These are phyloP conservation scores for Sarcoramphus papa DNA, from an alignment of 2,797 vertebrate genomes.

Conservation along the genomic window DNA sequence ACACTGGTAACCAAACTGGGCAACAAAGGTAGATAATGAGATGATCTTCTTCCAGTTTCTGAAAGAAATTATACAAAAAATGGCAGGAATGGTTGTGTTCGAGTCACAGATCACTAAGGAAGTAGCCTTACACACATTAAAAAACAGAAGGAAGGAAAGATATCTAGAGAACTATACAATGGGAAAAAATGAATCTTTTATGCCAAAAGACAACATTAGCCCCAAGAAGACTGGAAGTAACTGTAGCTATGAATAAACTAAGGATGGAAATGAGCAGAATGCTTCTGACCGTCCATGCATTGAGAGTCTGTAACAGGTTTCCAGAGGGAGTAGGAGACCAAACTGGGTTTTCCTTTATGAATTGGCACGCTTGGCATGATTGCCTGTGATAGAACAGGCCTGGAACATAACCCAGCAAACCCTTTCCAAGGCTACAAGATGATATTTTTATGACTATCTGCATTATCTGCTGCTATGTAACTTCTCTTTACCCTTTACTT, in stretches of 20 bases:
- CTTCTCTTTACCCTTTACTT: background rate
- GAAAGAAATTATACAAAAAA: background rate
- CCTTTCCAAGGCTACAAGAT: background rate
- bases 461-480: background rate
- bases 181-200: background rate
- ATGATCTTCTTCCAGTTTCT: background rate
- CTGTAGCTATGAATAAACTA: background rate
- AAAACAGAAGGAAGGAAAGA: background rate
- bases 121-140: background rate
- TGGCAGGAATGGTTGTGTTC: background rate
- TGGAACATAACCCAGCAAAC: background rate
- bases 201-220: background rate
- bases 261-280: background rate
- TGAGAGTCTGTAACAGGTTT: background rate
- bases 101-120: background rate
- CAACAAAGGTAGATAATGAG: background rate
- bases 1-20: background rate
- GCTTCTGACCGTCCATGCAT: background rate
- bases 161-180: background rate
- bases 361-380: fast-evolving
- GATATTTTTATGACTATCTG: background rate
- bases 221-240: background rate
- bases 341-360: background rate
- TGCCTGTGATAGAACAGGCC: background rate
- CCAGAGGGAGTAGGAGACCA: background rate